Evolutionary conservation across 1,140 invertebrate species (phyloP).

Genomic region (Diachasma alloeum): DNA sequence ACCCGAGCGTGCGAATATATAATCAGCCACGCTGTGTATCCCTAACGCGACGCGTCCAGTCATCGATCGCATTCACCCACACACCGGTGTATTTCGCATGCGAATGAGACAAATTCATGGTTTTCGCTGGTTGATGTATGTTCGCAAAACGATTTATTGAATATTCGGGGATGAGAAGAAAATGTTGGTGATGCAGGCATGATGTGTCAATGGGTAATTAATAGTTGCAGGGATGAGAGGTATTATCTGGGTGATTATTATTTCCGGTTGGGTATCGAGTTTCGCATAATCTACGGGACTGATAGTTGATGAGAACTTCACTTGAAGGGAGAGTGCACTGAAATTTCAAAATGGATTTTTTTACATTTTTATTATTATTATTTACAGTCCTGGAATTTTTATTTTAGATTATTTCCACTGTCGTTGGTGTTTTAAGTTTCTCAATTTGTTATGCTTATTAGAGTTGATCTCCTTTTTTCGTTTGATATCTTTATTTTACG

Average conservation of each 20-base stretch:
- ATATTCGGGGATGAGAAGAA: neutral
- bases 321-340: no score
- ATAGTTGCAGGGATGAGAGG: neutral
- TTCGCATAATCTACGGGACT: no score
- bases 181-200: neutral
- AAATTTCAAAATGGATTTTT: no score
- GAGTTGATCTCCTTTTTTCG: no score
- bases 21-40: conserved; percentile 30
- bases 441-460: no score
- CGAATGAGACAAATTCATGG: neutral
- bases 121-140: neutral
- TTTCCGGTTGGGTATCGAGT: neutral
- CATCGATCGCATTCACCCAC: conserved; percentile 29
- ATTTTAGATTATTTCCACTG: no score
- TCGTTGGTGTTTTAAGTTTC: no score
- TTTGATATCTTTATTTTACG: no score
- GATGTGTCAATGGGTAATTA: neutral
- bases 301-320: no score
- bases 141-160: neutral
- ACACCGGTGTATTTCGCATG: neutral
- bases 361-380: no score
- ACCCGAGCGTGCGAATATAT: conserved; percentile 32
- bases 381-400: no score
- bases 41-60: conserved; percentile 17
- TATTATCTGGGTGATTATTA: neutral